Conservation (phyloP, 2,113 vertebrate genomes). For the Paralichthys olivaceus region DNA sequence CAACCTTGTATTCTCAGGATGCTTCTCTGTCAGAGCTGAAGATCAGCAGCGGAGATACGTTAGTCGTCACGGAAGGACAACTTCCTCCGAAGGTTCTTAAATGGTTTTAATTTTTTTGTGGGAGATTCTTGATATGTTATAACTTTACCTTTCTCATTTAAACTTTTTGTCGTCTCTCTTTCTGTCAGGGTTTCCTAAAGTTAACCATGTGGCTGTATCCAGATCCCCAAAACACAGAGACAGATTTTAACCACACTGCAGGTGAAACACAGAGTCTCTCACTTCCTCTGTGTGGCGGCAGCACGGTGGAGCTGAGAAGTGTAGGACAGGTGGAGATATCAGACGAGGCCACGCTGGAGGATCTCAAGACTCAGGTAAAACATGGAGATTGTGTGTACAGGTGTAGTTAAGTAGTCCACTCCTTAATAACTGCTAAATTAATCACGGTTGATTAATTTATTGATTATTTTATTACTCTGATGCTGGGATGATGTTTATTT, state of each 20-base stretch:
- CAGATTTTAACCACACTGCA: conserved; percentile 60
- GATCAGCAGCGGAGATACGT: conserved; percentile 88
- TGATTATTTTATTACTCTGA: too few species aligned
- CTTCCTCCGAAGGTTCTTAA: conserved; percentile 87
- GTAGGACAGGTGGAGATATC: conserved; percentile 89
- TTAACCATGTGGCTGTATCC: conserved; percentile 87
- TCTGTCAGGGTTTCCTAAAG: conserved; percentile 88
- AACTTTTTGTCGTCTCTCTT: conserved; percentile 49
- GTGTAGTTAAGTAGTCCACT: too few species aligned
- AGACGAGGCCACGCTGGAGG: conserved; percentile 86
- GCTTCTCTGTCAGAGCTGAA: conserved; percentile 88
- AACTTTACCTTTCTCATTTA: conserved; percentile 28
- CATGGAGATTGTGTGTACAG: neutral
- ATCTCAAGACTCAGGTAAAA: conserved; percentile 92
- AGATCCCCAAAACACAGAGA: conserved; percentile 44
- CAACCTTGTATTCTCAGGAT: conserved; percentile 75
- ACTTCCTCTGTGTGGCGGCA: conserved; percentile 47
- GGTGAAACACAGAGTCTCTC: conserved; percentile 59
- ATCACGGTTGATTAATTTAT: too few species aligned
- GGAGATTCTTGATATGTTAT: neutral
- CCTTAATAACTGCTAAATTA: neutral
- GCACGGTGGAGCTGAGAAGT: conserved; percentile 70
- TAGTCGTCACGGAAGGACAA: conserved; percentile 89
- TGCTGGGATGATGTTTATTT: too few species aligned
- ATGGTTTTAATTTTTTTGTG: neutral